These are phyloP conservation scores for Bombus pascuorum DNA, from an alignment of 1,140 invertebrate genomes.

Conservation along the genomic window DNA sequence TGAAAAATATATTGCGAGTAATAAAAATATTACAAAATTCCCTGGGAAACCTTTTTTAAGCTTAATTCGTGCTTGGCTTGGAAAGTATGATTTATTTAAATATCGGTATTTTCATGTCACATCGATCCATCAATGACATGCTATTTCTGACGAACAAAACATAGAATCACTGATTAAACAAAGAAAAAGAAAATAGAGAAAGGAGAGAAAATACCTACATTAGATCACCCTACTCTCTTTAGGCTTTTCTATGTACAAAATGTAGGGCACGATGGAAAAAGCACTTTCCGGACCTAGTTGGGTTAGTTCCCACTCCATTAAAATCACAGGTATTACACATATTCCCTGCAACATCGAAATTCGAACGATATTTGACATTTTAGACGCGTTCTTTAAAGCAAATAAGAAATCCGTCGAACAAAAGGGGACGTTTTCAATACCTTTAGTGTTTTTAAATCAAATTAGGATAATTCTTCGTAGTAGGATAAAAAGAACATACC, in stretches of 20 bases:
- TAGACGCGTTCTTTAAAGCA: not conserved
- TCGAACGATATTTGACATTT: not conserved
- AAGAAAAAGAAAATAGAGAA: not conserved
- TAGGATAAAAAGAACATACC: not conserved
- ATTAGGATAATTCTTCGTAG: not conserved
- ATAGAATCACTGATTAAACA: not conserved
- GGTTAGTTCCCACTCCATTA: slow-evolving; percentile 1
- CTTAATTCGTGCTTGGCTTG: too few species aligned
- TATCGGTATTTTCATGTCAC: not conserved
- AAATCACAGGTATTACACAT: not conserved
- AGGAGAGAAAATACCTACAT: not conserved
- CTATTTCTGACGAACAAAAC: not conserved
- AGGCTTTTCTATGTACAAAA: not conserved
- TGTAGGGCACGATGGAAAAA: slow-evolving; percentile 2
- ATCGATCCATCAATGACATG: not conserved
- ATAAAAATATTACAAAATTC: too few species aligned
- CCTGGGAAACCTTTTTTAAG: too few species aligned
- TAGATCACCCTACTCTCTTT: not conserved
- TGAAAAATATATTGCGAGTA: too few species aligned
- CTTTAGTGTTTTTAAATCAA: not conserved
- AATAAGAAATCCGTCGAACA: not conserved
- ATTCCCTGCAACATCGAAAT: not conserved
- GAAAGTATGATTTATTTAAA: not conserved
- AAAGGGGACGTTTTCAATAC: not conserved
- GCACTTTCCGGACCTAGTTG: not conserved